Evolutionary conservation across 1,140 invertebrate species (phyloP).

Genomic region (Meloidogyne hapla): DNA sequence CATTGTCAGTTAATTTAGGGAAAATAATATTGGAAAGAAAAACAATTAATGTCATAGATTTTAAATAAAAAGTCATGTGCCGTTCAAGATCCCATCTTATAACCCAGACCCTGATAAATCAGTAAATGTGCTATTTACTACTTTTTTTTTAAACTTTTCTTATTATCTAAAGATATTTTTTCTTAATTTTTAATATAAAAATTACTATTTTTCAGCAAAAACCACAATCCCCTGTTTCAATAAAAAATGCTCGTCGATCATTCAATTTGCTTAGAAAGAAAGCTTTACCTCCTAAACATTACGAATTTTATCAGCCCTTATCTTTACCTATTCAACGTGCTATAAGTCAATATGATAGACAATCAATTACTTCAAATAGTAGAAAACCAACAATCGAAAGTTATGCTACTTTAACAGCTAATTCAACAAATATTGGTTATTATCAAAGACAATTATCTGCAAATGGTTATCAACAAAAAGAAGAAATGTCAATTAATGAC

Average conservation of each 20-base stretch:
- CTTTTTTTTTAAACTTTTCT: too few species aligned
- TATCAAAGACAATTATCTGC: background rate
- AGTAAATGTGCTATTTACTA: too few species aligned
- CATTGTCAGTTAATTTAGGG: too few species aligned
- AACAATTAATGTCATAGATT: too few species aligned
- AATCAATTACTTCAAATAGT: slow-evolving; percentile 19
- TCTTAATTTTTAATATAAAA: too few species aligned
- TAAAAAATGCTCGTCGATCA: background rate
- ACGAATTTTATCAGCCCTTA: background rate
- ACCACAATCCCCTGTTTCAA: background rate
- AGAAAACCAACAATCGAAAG: slow-evolving; percentile 16
- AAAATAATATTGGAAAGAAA: too few species aligned
- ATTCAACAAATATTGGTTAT: background rate
- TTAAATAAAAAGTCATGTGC: too few species aligned
- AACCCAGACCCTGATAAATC: too few species aligned
- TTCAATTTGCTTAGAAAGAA: background rate
- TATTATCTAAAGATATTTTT: too few species aligned
- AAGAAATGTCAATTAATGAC: background rate
- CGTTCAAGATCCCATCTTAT: too few species aligned
- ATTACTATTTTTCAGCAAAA: background rate
- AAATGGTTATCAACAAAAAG: background rate
- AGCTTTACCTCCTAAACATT: background rate
- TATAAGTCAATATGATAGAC: background rate
- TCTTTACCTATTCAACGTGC: background rate
- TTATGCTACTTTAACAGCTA: background rate